Conservation (phyloP, 2,888 invertebrate species). For the Pyrrhosoma nymphula region DNA sequence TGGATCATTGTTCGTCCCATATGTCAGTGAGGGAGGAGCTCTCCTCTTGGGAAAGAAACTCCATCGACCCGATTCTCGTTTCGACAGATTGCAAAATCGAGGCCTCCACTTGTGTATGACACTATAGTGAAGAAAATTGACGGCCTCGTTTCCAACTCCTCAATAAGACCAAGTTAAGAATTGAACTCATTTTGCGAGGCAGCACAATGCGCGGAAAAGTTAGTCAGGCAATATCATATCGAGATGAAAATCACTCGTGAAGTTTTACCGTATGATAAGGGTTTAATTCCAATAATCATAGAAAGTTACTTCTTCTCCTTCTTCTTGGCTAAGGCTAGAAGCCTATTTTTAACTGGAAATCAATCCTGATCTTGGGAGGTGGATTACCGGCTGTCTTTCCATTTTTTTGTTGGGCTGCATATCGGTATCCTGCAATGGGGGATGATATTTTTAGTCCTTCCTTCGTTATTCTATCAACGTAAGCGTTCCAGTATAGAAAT, state of each 20-base stretch:
- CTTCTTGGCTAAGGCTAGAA: too few relatives aligned
- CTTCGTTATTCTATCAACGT: too few relatives aligned
- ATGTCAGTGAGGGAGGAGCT: neutral
- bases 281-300: neutral
- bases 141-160: neutral
- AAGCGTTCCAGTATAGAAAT: too few relatives aligned
- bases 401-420: too few relatives aligned
- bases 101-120: slow-evolving; percentile 5
- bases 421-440: too few relatives aligned
- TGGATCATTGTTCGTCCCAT: neutral
- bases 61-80: neutral
- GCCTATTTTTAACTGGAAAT: too few relatives aligned
- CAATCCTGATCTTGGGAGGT: too few relatives aligned
- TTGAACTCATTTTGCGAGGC: neutral
- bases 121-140: slow-evolving; percentile 7
- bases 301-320: too few relatives aligned
- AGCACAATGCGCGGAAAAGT: neutral
- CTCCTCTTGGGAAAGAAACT: neutral
- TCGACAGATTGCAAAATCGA: neutral
- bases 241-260: neutral
- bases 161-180: neutral
- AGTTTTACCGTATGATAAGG: neutral
- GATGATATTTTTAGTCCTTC: too few relatives aligned
- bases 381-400: too few relatives aligned
- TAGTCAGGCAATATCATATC: neutral